Base-by-base conservation (phyloP, 2,888 invertebrate species). In the Ochropacha duplaris region DNA sequence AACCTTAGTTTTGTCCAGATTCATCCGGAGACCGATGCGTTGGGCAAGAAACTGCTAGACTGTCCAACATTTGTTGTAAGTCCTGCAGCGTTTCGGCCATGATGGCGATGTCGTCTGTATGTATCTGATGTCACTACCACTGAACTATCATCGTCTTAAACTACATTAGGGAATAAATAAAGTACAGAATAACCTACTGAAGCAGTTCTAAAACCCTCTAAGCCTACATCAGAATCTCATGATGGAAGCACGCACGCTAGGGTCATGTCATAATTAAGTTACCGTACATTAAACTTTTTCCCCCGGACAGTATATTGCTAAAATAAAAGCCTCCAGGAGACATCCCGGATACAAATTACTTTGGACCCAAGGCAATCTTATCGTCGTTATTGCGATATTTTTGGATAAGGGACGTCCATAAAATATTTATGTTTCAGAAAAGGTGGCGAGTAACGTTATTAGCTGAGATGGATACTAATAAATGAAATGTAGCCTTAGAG, bases 261-360 rank as follows among this genome's bases (percentile, higher is more conserved):
- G 72, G 77, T 76, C 73, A 73, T 66, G 60, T 74, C 75, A 76
- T 85, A 86, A 88, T 83, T 84, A 84, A 85, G 87, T 87, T 86
- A 85, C 84, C 84, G 85, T 79, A 82, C 86, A 87, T 87, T 86
- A 84, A 88, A 88, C 85, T 85, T 84, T 78, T 84, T 79, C 75
- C 71, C 74, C 74, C 75, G 75, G 78, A 72, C 75, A 79, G 79
- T 83, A 87, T 82, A 86, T 82, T 76, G 78, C 81, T 79, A 80
- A 85, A 87, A 87, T 84, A 87, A 87, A 87, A 80, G 79, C 76
- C 76, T 52, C 62, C 63, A 64, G 64, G 60, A 57, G 59, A 60
- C 67, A 65, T 60, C 71, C 74, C 65, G 57, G 69, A 72, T 69
- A 68, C 71, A 77, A 78, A 79, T 75, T 77, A 74, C 72, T 71